Percentiles rank a stretch among this genome's conserved stretches.
These are phyloP conservation scores for Bibio marci DNA, from an alignment of 2,888 invertebrate species.

Conservation along the genomic window DNA sequence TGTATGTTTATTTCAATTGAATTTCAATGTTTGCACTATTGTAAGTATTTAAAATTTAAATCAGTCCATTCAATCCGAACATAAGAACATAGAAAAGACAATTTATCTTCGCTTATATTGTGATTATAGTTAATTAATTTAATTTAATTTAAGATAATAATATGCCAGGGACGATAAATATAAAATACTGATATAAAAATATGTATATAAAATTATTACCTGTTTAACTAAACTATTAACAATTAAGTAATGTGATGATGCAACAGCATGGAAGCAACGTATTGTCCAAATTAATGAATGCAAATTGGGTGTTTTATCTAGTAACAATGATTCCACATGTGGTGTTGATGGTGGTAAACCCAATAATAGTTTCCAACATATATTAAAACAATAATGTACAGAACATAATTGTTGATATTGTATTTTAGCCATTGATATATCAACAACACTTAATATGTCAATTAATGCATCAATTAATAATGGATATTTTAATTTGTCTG, in stretches of 20 bases:
- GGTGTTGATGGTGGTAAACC: slow-evolving; percentile 79
- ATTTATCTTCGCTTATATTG: no score
- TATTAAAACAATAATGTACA: slow-evolving; percentile 74
- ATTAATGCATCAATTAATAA: slow-evolving; percentile 71
- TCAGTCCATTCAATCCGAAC: no score
- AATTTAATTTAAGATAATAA: no score
- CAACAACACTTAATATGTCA: slow-evolving; percentile 63
- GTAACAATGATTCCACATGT: slow-evolving; percentile 66
- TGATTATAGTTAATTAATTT: no score
- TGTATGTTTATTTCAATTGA: no score
- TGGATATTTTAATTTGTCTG: slow-evolving; percentile 80
- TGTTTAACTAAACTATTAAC: slow-evolving; percentile 75
- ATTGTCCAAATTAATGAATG: slow-evolving; percentile 85
- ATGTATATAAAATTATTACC: slow-evolving; percentile 11
- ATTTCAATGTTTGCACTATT: no score
- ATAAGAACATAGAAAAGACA: no score
- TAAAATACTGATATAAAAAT: no score
- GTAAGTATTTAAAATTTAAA: no score
- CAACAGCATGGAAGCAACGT: slow-evolving; percentile 61
- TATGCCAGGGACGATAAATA: no score
- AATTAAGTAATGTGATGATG: slow-evolving; percentile 76
- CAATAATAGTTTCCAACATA: slow-evolving; percentile 47
- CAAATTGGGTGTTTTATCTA: slow-evolving; percentile 50
- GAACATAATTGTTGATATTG: slow-evolving; percentile 54
- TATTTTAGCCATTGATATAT: slow-evolving; percentile 40